These are phyloP conservation scores for Neoarius graeffei DNA, from an alignment of 2,113 vertebrate species.

Conservation along the genomic window DNA sequence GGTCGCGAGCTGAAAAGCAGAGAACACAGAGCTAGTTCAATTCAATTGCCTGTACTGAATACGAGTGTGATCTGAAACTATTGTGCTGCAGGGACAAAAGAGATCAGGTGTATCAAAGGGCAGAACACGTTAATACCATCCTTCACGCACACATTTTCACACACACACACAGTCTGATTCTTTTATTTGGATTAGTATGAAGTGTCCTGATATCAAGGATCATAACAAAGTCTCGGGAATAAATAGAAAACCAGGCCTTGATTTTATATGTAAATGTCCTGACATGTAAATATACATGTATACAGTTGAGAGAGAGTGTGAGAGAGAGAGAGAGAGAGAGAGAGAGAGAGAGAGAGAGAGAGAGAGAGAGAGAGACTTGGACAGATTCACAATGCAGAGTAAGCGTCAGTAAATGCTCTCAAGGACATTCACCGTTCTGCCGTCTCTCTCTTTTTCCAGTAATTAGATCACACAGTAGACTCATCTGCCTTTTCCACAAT, in stretches of 20 bases:
- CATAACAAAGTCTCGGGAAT: neutral
- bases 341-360: neutral
- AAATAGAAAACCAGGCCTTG: constrained; percentile 9
- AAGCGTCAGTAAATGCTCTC: constrained; percentile 68
- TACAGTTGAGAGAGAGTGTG: neutral
- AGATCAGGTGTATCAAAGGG: constrained; percentile 39
- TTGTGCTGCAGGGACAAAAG: constrained; percentile 51
- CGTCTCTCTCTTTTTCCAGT: constrained; percentile 72
- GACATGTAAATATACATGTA: constrained; percentile 7
- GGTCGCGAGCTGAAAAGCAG: constrained; percentile 89
- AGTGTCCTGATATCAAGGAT: constrained; percentile 5
- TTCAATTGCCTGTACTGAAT: constrained; percentile 20
- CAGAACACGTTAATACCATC: constrained; percentile 40
- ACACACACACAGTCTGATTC: neutral
- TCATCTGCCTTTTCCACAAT: constrained; percentile 91
- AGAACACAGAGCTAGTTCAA: constrained; percentile 32
- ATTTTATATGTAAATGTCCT: constrained; percentile 16
- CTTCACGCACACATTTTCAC: constrained; percentile 25
- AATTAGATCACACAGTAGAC: constrained; percentile 95
- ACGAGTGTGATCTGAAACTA: constrained; percentile 41
- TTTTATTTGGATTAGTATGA: constrained; percentile 1
- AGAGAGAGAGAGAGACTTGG: constrained; percentile 13
- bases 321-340: neutral
- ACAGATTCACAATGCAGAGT: constrained; percentile 40
- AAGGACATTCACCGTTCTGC: constrained; percentile 77